A percentile compares a stretch with the other conserved stretches of the same genome.
These are phyloP conservation scores for Sciurus vulgaris DNA, from an alignment of 2,797 vertebrate genomes.

Conservation along the genomic window DNA sequence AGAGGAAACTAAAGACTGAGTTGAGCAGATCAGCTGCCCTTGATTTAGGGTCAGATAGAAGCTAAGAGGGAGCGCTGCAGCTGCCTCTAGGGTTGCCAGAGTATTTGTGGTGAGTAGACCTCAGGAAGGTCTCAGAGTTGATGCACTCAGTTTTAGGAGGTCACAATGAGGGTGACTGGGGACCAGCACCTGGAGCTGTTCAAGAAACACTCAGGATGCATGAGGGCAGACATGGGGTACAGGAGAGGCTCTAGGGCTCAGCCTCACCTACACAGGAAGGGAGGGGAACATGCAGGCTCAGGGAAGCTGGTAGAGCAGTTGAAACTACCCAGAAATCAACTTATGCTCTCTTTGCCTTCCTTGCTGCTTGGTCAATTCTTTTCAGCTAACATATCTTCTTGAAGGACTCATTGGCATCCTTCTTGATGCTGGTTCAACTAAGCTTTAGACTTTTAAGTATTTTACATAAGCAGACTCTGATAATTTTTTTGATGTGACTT, in stretches of 20 bases:
- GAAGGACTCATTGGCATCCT: not conserved
- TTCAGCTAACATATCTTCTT: not conserved
- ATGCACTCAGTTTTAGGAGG: not conserved
- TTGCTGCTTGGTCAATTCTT: not conserved
- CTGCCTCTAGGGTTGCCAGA: not conserved
- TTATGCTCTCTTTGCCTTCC: not conserved
- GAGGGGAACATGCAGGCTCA: not conserved
- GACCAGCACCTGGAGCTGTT: not conserved
- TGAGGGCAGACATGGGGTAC: not conserved
- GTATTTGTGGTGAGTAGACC: not conserved
- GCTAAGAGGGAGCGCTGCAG: not conserved
- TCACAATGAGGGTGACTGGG: not conserved
- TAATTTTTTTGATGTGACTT: slow-evolving; percentile 7
- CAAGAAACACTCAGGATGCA: not conserved
- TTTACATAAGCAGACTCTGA: not conserved
- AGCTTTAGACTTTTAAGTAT: not conserved
- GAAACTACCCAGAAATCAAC: not conserved
- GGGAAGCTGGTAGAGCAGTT: not conserved
- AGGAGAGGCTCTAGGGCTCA: not conserved
- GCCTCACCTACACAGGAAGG: accelerated
- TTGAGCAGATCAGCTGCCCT: not conserved
- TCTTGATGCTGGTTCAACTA: not conserved
- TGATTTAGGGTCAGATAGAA: not conserved
- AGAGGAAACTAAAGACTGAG: not conserved
- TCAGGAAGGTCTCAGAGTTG: not conserved